Percentiles rank a stretch among this genome's conserved stretches.
phyloP scores from a whole-genome alignment of 2,797 vertebrate genomes.

The Lemur catta region DNA sequence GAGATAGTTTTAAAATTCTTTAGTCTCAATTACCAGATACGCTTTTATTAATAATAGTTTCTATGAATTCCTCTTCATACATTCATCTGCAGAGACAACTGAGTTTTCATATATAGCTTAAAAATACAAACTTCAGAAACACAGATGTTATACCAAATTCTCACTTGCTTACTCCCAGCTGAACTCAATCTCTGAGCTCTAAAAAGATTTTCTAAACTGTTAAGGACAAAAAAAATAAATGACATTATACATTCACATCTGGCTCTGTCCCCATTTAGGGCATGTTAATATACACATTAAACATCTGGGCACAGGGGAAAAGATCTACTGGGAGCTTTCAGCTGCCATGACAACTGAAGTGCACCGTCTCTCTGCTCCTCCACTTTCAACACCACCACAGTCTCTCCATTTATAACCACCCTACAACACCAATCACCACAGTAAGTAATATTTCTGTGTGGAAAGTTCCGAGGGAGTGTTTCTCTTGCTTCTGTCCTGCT shows the following conservation, averaged over 20 bases:
- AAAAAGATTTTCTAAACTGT: slow-evolving; percentile 54
- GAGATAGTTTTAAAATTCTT: slow-evolving; percentile 60
- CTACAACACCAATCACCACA: background rate
- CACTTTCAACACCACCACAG: background rate
- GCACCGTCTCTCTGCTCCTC: background rate
- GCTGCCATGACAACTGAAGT: background rate
- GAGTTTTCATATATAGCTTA: slow-evolving; percentile 8
- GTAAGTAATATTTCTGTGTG: background rate
- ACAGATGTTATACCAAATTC: slow-evolving; percentile 48
- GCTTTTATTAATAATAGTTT: background rate
- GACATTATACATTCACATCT: slow-evolving; percentile 39
- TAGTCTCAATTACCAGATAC: slow-evolving; percentile 45
- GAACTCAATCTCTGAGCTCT: slow-evolving; percentile 41
- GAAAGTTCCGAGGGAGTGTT: background rate
- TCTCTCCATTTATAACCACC: background rate
- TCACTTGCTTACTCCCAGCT: slow-evolving; percentile 18
- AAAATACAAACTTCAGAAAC: slow-evolving; percentile 56
- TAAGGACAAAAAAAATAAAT: slow-evolving; percentile 36
- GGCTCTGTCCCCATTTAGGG: slow-evolving; percentile 7
- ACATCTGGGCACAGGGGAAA: background rate
- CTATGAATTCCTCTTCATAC: background rate
- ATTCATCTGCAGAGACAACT: slow-evolving; percentile 57
- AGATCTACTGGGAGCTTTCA: background rate
- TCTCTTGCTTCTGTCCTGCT: background rate
- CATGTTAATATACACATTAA: background rate